Conservation (phyloP, 2,113 vertebrate species). For the Spea multiplicata region DNA sequence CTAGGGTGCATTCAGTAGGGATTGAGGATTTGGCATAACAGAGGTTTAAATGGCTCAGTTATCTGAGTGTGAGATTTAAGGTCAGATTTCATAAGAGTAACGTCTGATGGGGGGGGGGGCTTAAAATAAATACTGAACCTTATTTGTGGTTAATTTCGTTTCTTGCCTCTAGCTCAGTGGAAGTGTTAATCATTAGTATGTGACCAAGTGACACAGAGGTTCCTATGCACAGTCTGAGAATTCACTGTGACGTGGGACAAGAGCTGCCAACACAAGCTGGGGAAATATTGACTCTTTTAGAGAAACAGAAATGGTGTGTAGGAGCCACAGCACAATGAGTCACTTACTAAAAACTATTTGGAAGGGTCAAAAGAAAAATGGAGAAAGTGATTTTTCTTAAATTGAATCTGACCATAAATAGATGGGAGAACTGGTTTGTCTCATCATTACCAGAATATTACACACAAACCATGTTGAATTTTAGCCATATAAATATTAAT, state of each 20-base stretch:
- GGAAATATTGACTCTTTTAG: slow-evolving; percentile 39
- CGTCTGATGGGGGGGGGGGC: no score
- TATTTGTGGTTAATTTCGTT: slow-evolving; percentile 4
- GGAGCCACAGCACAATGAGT: slow-evolving; percentile 22
- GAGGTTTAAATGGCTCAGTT: no score
- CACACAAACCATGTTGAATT: not conserved
- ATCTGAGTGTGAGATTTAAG: no score
- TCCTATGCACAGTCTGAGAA: slow-evolving; percentile 28
- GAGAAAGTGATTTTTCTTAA: slow-evolving; percentile 16
- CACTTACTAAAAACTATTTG: slow-evolving; percentile 25
- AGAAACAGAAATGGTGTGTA: slow-evolving; percentile 11
- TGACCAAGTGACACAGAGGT: slow-evolving; percentile 31
- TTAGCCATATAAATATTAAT: not conserved
- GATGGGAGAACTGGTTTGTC: not conserved
- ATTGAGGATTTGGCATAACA: no score
- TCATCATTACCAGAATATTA: not conserved
- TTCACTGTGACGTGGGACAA: slow-evolving; percentile 28
- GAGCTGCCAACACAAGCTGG: slow-evolving; percentile 26
- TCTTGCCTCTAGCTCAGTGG: not conserved
- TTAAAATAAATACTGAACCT: not conserved
- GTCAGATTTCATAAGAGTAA: no score
- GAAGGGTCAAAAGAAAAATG: not conserved
- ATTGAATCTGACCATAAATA: slow-evolving; percentile 4
- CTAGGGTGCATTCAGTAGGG: no score
- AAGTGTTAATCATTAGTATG: slow-evolving; percentile 24